Conservation (phyloP, 2,888 invertebrate genomes). For the Sarcophaga carnaria region DNA sequence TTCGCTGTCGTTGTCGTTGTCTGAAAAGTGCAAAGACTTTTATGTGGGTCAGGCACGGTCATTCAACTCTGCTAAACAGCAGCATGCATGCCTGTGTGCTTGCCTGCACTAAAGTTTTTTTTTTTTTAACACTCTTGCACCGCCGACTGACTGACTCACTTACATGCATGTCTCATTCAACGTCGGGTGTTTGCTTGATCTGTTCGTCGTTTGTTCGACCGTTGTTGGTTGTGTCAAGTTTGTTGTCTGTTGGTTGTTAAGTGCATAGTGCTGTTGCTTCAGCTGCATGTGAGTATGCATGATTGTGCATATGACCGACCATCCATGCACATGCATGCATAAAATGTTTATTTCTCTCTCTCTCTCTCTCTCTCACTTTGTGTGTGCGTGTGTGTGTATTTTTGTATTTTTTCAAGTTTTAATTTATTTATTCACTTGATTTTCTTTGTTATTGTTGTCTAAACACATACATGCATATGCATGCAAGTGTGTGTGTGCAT, state of each 20-base stretch:
- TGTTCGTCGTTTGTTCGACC: conserved; percentile 9
- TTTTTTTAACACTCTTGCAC: no score
- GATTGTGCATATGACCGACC: background rate
- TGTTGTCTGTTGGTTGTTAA: conserved; percentile 2
- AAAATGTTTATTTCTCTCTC: no score
- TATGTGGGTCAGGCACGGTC: conserved; percentile 87
- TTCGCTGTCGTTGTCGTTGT: conserved; percentile 48
- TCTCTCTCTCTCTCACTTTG: background rate
- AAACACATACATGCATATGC: no score
- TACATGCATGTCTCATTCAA: conserved; percentile 24
- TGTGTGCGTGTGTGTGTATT: background rate
- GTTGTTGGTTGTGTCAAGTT: conserved; percentile 26
- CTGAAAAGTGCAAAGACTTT: conserved; percentile 84
- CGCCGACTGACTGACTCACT: background rate
- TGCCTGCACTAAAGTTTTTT: background rate
- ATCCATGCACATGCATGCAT: no score
- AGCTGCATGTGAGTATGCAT: background rate
- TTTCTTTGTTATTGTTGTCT: background rate
- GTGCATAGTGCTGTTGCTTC: background rate
- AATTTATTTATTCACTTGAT: conserved; percentile 21
- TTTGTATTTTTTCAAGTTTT: no score
- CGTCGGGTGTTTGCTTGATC: background rate
- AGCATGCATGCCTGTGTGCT: background rate
- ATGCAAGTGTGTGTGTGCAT: no score
- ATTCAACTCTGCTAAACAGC: conserved; percentile 76